Evolutionary conservation across 1,140 invertebrate genomes (phyloP).

Genomic region (Trachymyrmex cornetzi): DNA sequence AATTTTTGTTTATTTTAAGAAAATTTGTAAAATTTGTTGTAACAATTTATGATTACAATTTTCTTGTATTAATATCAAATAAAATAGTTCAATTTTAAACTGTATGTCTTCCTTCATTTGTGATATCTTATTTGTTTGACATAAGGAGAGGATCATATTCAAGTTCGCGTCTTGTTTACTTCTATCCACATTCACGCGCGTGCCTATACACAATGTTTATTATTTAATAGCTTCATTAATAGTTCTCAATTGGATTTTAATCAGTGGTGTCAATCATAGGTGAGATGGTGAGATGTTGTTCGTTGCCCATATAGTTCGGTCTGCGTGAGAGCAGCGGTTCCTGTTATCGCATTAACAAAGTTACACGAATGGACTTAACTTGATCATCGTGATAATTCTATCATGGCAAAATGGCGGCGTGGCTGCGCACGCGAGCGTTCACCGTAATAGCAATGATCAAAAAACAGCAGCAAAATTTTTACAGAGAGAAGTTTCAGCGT

Average conservation of each 20-base stretch:
- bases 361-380: constrained; percentile 56
- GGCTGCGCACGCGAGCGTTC: constrained; percentile 1
- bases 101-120: not conserved
- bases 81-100: not conserved
- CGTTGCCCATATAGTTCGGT: constrained; percentile 41
- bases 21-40: not conserved
- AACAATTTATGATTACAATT: not conserved
- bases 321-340: constrained; percentile 33
- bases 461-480: constrained; percentile 25
- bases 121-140: not conserved
- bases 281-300: constrained; percentile 31
- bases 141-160: not conserved
- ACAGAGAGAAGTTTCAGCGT: not conserved
- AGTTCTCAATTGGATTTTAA: constrained; percentile 57
- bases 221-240: constrained; percentile 48
- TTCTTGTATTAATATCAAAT: not conserved
- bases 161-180: not conserved
- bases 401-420: constrained; percentile 18
- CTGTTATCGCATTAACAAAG: constrained; percentile 56
- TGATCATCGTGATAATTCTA: constrained; percentile 54
- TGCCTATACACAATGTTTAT: constrained; percentile 24
- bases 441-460: constrained; percentile 37
- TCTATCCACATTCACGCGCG: not conserved
- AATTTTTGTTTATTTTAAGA: not conserved
- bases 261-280: constrained; percentile 46